phyloP scores from a whole-genome alignment of 2,113 vertebrate genomes.

The Daboia siamensis region DNA sequence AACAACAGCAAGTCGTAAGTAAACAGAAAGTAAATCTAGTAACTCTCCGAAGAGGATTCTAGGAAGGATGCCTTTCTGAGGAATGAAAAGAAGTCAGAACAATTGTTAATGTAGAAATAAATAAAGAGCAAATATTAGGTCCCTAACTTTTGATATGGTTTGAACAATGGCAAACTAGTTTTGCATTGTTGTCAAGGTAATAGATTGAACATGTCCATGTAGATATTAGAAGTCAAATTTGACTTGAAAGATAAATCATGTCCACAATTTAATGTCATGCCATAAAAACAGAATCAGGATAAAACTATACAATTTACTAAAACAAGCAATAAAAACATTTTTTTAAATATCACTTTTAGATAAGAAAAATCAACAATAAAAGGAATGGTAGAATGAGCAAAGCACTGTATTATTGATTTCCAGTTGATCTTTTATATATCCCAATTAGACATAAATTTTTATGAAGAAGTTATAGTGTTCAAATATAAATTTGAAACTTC shows the following conservation, averaged over 20 bases:
- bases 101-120: background rate
- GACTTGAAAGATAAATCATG: background rate
- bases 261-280: background rate
- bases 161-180: background rate
- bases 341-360: background rate
- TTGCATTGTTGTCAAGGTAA: background rate
- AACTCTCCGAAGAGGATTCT: background rate
- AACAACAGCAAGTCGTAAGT: background rate
- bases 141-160: background rate
- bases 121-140: background rate
- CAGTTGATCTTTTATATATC: background rate
- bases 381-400: background rate
- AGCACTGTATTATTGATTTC: background rate
- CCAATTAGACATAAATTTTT: background rate
- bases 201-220: background rate
- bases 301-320: background rate
- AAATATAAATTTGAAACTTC: background rate
- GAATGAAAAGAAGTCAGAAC: background rate
- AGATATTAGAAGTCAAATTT: background rate
- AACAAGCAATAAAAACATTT: background rate
- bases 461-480: background rate
- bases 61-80: background rate
- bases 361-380: background rate
- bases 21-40: background rate
- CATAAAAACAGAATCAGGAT: background rate